Evolutionary conservation across 92 coral and sea anemone species (phyloP), one percentile per base, ranked within the genome.

Genomic region (Ricordea florida): DNA sequence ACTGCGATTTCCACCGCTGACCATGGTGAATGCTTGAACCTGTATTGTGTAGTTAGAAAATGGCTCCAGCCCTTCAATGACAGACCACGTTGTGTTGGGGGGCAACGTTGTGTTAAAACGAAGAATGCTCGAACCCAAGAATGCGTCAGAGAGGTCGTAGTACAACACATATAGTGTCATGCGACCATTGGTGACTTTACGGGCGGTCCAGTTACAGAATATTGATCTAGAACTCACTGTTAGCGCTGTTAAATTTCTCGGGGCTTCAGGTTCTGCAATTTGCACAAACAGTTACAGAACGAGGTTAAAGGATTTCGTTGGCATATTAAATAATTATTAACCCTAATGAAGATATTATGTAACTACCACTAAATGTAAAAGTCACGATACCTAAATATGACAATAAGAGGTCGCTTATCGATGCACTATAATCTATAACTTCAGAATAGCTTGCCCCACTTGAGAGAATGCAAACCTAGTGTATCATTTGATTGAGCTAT

Each of bases 1-100:
- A 47, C 89, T 83, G 25, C 47, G 45, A 28, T 66, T 51, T 17
- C 93, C 93, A 26, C 72, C 74, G 11, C 93, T 89, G 35, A 42
- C 59, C 0, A 52, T 40, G 0, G 93, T 88, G 60, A 48, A 64
- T 0, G 89, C 93, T 43, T 72, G 86, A 3, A 84, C 82, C 26
- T 53, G 60, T 10, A 76, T 35, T 17, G 65, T 56, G 61, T 88
- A 88, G 58, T 78, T 72, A 4, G 77, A 78, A 25, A 34, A 74
- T 1, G 93, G 93, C 25, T 22, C 32, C 30, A 88, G 61, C 15
- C 29, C 6, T n/a, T 26, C 26, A 16, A 78, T 80, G 10, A 27
- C n/a, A 10, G 62, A 28, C 16, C 28, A 10, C 3, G 72, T 68
- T 1, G 20, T 32, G 46, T 63, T 40, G 1, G 82, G 46, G 29